A percentile compares a stretch with the other conserved stretches of the same genome.
Evolutionary conservation across 2,888 invertebrate genomes (phyloP).

Genomic region (Netelia melanura): DNA sequence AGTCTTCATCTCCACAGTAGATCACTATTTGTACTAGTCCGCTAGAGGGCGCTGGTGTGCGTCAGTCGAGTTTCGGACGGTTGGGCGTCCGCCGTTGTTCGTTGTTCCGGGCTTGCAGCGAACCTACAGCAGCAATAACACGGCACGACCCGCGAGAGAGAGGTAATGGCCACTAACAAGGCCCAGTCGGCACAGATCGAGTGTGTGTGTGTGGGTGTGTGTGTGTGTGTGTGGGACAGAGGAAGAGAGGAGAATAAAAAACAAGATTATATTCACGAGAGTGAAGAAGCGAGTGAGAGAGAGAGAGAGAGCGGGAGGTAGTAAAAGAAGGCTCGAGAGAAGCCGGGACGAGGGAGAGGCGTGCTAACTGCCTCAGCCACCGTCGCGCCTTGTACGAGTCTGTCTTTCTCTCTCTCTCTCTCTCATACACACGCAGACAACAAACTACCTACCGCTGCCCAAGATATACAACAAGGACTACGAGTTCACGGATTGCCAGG

Average conservation of each 20-base stretch:
- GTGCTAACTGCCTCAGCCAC: conserved; percentile 69
- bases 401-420: conserved; percentile 38
- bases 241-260: conserved; percentile 4
- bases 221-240: conserved; percentile 39
- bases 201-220: conserved; percentile 10
- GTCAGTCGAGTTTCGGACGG: conserved; percentile 58
- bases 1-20: conserved; percentile 53
- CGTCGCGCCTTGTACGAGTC: conserved; percentile 44
- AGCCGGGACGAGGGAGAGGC: conserved; percentile 56
- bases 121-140: conserved; percentile 22
- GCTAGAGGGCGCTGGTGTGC: conserved; percentile 46
- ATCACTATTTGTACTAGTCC: conserved; percentile 44
- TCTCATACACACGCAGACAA: conserved; percentile 47
- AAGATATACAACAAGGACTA: conserved; percentile 73
- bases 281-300: conserved; percentile 24
- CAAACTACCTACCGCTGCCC: conserved; percentile 69
- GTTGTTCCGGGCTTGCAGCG: conserved; percentile 56
- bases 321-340: conserved; percentile 55
- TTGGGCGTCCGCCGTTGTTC: conserved; percentile 35
- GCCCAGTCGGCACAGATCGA: conserved; percentile 47
- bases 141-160: conserved; percentile 65
- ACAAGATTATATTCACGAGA: conserved; percentile 27
- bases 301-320: conserved; percentile 1
- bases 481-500: conserved; percentile 71
- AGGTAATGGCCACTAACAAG: conserved; percentile 78